Conservation (phyloP, 1,140 invertebrate genomes). For the Ceratina calcarata region DNA sequence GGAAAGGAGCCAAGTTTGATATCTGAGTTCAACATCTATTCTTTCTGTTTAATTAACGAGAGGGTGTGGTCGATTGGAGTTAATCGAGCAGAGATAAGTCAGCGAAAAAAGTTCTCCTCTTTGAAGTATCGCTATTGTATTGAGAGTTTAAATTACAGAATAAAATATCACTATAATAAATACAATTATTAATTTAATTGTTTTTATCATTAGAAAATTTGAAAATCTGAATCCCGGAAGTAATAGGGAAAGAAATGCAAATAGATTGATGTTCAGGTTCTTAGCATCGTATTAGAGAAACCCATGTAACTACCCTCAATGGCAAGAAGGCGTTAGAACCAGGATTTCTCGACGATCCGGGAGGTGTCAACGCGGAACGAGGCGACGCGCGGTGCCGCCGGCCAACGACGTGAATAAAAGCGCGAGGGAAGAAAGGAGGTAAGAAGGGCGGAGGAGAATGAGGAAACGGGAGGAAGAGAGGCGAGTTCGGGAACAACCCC, state of each 20-base stretch:
- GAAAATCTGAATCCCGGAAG: too few relatives aligned
- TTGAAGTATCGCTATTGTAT: too few relatives aligned
- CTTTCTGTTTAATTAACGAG: not conserved
- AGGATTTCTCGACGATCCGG: conserved; percentile 2
- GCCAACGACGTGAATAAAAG: not conserved
- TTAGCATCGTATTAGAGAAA: too few relatives aligned
- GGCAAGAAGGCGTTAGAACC: not conserved
- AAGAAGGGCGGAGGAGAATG: not conserved
- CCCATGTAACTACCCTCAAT: not conserved
- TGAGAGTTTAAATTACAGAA: too few relatives aligned
- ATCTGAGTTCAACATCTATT: conserved; percentile 1
- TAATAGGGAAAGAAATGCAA: too few relatives aligned
- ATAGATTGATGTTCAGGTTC: too few relatives aligned
- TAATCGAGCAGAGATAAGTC: not conserved
- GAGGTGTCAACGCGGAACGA: not conserved
- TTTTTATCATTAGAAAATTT: too few relatives aligned
- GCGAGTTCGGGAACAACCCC: not conserved
- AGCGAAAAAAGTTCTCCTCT: not conserved
- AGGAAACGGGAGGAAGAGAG: conserved; percentile 3
- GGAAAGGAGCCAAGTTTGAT: conserved; percentile 2
- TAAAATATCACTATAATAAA: too few relatives aligned
- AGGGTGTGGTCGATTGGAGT: not conserved
- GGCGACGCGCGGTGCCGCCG: not conserved
- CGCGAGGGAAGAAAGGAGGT: not conserved
- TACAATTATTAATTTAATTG: too few relatives aligned